phyloP scores from a whole-genome alignment of 2,888 invertebrate genomes.

The Drosophila monieri region DNA sequence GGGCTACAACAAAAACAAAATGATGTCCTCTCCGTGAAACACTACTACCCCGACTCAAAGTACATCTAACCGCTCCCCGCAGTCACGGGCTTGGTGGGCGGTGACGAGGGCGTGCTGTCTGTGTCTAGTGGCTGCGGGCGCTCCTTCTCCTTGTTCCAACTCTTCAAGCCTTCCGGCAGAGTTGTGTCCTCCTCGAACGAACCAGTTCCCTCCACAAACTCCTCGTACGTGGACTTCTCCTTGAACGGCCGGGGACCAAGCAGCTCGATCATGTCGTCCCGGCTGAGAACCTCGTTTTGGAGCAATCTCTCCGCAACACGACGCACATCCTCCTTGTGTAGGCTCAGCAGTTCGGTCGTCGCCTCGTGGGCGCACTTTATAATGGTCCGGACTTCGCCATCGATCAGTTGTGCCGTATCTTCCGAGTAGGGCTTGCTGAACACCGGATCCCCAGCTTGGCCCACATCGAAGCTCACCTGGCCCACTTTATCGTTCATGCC shows the following conservation, averaged over 20 bases:
- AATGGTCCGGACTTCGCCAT: constrained; percentile 93
- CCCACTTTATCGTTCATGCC: constrained; percentile 99
- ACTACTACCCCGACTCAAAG: constrained; percentile 3
- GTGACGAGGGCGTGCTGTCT: constrained; percentile 46
- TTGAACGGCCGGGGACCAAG: constrained; percentile 97
- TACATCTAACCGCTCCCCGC: constrained; percentile 52
- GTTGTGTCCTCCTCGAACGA: constrained; percentile 98
- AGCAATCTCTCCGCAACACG: constrained; percentile 95
- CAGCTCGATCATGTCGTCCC: constrained; percentile 99
- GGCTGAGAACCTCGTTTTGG: constrained; percentile 96
- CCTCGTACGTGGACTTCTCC: constrained; percentile 99
- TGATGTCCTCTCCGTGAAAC: constrained; percentile 12
- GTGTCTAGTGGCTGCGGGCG: constrained; percentile 41
- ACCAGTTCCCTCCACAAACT: constrained; percentile 99
- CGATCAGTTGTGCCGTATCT: constrained; percentile 97
- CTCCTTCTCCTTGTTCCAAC: constrained; percentile 93
- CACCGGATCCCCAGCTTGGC: constrained; percentile 95
- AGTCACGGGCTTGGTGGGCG: constrained; percentile 74
- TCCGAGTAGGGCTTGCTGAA: constrained; percentile 99
- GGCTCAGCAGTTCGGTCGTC: constrained; percentile 90
- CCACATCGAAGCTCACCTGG: constrained; percentile 97
- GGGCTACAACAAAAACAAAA: constrained; percentile 40
- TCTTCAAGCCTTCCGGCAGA: constrained; percentile 96
- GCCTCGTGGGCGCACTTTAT: constrained; percentile 91
- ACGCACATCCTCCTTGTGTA: constrained; percentile 93